Conservation (phyloP, 2,113 vertebrate species). For the Sciurus niger region DNA sequence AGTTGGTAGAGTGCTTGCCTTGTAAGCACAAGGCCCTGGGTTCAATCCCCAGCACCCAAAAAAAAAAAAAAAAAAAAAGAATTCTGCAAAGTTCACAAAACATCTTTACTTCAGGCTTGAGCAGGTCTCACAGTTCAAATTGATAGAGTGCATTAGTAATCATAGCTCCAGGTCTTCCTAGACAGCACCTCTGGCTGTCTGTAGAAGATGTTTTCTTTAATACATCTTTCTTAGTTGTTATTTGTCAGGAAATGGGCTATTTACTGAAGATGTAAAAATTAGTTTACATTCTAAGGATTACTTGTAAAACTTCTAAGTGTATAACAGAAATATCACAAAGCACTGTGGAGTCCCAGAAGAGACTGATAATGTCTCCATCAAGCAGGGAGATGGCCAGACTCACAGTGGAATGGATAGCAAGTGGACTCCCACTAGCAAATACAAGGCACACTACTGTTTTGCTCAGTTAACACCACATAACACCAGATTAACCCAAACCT, state of each 20-base stretch:
- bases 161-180: not conserved
- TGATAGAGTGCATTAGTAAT: not conserved
- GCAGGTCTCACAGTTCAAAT: not conserved
- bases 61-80: not conserved
- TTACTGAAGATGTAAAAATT: not conserved
- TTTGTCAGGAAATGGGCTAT: not conserved
- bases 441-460: not conserved
- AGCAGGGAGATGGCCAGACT: not conserved
- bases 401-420: not conserved
- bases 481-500: not conserved
- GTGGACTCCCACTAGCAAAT: not conserved
- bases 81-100: not conserved
- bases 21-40: too few species aligned
- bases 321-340: not conserved
- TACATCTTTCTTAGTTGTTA: not conserved
- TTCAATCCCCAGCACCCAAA: too few species aligned
- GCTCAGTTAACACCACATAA: not conserved
- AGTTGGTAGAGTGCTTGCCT: too few species aligned
- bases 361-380: not conserved
- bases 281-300: slow-evolving; percentile 14
- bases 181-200: not conserved
- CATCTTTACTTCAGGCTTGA: not conserved
- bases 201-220: not conserved
- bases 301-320: not conserved
- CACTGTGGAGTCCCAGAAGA: not conserved